A percentile compares a stretch with the other conserved stretches of the same genome.
phyloP scores from a whole-genome alignment of 2,113 vertebrate genomes.

The Paramisgurnus dabryanus region DNA sequence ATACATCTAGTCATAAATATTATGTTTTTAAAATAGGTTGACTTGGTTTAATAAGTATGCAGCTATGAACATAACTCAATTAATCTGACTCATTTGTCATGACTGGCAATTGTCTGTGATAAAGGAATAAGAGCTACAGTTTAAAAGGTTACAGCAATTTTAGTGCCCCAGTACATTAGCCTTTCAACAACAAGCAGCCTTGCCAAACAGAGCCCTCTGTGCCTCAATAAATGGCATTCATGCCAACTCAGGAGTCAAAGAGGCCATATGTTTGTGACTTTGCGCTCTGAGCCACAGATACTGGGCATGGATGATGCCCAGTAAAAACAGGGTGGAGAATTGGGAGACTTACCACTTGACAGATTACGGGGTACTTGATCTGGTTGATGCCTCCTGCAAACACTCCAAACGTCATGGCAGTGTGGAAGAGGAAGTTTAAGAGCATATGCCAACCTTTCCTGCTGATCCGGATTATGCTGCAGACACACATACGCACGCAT shows the following conservation, averaged over 20 bases:
- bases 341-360: slow-evolving; percentile 88
- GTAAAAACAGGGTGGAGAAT: slow-evolving; percentile 11
- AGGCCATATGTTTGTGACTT: slow-evolving; percentile 44
- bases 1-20: background rate
- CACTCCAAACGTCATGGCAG: slow-evolving; percentile 87
- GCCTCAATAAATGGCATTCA: slow-evolving; percentile 6
- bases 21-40: slow-evolving; percentile 17
- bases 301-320: slow-evolving; percentile 24
- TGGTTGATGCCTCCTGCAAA: slow-evolving; percentile 97
- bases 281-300: slow-evolving; percentile 22
- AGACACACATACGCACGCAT: slow-evolving; percentile 22
- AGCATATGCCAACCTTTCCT: slow-evolving; percentile 92
- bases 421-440: slow-evolving; percentile 92
- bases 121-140: slow-evolving; percentile 26
- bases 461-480: slow-evolving; percentile 91
- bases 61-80: slow-evolving; percentile 38
- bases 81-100: slow-evolving; percentile 29
- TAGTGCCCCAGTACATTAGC: slow-evolving; percentile 21
- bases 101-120: slow-evolving; percentile 7
- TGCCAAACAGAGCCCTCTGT: slow-evolving; percentile 27
- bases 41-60: slow-evolving; percentile 12
- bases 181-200: slow-evolving; percentile 10
- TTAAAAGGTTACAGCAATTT: slow-evolving; percentile 1
- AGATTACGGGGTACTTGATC: slow-evolving; percentile 85
- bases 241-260: slow-evolving; percentile 40